Evolutionary conservation across 2,888 invertebrate species (phyloP).

Genomic region (Molanna angustata): DNA sequence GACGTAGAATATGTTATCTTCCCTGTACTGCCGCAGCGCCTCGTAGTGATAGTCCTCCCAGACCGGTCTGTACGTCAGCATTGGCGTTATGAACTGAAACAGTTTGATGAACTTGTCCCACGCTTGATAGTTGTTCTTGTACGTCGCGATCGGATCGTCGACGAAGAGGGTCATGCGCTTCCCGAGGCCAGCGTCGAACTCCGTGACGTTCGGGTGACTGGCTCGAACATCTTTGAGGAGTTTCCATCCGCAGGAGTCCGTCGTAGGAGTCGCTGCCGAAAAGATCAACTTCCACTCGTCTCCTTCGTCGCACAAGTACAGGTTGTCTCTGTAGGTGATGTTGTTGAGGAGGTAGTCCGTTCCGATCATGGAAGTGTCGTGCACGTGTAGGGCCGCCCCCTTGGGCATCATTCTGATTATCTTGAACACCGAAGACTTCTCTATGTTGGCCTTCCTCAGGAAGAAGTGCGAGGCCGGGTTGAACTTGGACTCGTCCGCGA

Average conservation of each 20-base stretch:
- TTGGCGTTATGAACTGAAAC: conserved; percentile 52
- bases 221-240: conserved; percentile 48
- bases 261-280: conserved; percentile 37
- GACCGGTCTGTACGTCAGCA: conserved; percentile 61
- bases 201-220: conserved; percentile 41
- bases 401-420: conserved; percentile 71
- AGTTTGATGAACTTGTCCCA: conserved; percentile 59
- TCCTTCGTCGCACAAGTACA: conserved; percentile 40
- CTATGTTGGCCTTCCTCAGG: conserved; percentile 55
- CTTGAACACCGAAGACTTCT: conserved; percentile 61
- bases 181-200: conserved; percentile 54
- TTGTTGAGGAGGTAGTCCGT: conserved; percentile 59
- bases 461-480: conserved; percentile 67
- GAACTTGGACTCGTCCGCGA: conserved; percentile 56
- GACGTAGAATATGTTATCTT: conserved; percentile 68
- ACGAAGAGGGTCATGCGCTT: conserved; percentile 56
- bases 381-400: conserved; percentile 69
- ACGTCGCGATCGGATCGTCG: conserved; percentile 47
- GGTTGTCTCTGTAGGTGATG: conserved; percentile 53
- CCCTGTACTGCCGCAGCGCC: conserved; percentile 58
- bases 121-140: conserved; percentile 53
- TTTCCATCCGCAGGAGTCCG: conserved; percentile 44
- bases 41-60: conserved; percentile 66
- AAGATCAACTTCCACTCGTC: conserved; percentile 39
- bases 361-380: conserved; percentile 63